These are phyloP conservation scores for Eulithis testata DNA, from an alignment of 2,888 invertebrate genomes.

Conservation along the genomic window DNA sequence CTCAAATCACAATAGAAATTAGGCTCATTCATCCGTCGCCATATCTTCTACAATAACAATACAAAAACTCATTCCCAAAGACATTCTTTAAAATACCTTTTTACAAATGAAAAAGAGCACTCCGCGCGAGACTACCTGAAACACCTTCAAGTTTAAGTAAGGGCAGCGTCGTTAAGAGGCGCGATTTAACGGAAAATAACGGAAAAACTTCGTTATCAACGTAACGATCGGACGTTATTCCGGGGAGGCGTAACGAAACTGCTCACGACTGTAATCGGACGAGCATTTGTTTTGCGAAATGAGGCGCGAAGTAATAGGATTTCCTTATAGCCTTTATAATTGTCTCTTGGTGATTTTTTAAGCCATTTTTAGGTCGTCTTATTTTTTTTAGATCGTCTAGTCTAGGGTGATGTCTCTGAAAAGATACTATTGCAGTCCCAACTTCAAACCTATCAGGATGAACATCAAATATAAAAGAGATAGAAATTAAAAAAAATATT, in stretches of 20 bases:
- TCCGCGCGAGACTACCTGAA: conserved; percentile 75
- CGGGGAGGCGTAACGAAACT: conserved; percentile 27
- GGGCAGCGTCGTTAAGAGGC: conserved; percentile 71
- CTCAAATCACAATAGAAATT: conserved; percentile 37
- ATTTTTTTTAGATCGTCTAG: neutral
- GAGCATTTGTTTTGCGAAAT: conserved; percentile 43
- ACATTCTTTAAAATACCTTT: conserved; percentile 59
- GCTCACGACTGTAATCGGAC: conserved; percentile 31
- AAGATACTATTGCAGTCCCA: too few relatives aligned
- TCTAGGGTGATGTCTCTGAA: neutral
- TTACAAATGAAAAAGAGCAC: conserved; percentile 75
- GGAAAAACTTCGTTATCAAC: conserved; percentile 72
- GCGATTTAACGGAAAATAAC: conserved; percentile 71
- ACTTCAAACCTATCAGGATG: too few relatives aligned
- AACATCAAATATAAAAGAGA: too few relatives aligned
- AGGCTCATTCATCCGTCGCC: conserved; percentile 43
- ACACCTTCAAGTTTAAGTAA: conserved; percentile 72
- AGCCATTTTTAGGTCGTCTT: too few relatives aligned
- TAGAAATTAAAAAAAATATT: too few relatives aligned
- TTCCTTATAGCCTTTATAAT: conserved; percentile 37
- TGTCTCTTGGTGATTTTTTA: conserved; percentile 18
- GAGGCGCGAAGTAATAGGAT: conserved; percentile 43
- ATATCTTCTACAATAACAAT: conserved; percentile 60
- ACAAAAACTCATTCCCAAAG: conserved; percentile 58
- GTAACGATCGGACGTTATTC: conserved; percentile 68